These are phyloP conservation scores for Buphagus erythrorhynchus DNA, from an alignment of 2,797 vertebrate genomes.

Conservation along the genomic window DNA sequence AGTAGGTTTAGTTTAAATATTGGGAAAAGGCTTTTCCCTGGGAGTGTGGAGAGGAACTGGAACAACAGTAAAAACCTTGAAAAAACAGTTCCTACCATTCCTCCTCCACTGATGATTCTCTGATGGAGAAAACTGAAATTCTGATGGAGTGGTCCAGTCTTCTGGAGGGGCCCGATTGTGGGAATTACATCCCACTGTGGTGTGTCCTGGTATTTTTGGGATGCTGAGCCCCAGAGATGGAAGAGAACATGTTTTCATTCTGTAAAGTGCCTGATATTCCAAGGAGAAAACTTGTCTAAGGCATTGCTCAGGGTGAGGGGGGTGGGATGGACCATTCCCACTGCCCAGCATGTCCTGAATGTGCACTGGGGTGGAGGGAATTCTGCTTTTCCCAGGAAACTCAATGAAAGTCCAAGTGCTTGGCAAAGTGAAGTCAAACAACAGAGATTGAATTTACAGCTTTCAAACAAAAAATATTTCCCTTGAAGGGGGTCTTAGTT, in stretches of 20 bases:
- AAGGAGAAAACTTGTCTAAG: neutral
- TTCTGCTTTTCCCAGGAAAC: neutral
- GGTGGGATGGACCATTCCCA: neutral
- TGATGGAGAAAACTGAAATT: too few species aligned
- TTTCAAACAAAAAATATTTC: neutral
- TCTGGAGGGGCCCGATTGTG: neutral
- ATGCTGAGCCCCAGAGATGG: neutral
- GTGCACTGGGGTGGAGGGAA: neutral
- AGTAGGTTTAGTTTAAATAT: neutral
- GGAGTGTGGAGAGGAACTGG: too few species aligned
- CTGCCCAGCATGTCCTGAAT: fast-evolving
- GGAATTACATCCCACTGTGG: neutral
- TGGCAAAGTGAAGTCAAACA: neutral
- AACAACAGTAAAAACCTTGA: fast-evolving
- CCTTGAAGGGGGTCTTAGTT: neutral
- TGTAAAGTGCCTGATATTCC: neutral
- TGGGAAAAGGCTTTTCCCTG: neutral
- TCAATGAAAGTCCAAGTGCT: neutral
- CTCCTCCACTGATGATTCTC: neutral
- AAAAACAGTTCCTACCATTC: neutral
- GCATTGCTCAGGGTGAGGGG: neutral
- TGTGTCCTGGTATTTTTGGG: neutral
- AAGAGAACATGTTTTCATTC: neutral
- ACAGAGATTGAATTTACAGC: neutral
- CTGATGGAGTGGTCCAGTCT: neutral